A percentile compares a stretch with the other conserved stretches of the same genome.
These are phyloP conservation scores for Quadroppia sp. DNA, from an alignment of 2,888 invertebrate genomes.

Conservation along the genomic window DNA sequence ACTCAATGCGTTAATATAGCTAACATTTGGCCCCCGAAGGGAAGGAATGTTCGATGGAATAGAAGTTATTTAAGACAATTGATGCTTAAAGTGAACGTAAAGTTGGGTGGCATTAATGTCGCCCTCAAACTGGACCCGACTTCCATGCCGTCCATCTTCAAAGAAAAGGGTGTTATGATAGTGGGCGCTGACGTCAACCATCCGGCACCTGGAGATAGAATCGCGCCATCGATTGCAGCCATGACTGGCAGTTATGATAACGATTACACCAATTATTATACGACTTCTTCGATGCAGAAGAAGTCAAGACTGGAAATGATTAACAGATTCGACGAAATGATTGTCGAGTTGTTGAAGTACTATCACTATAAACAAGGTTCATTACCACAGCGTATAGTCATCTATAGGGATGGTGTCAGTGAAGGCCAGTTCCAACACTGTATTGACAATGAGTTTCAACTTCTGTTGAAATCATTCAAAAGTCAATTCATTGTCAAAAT, in stretches of 20 bases:
- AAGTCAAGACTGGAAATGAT: conserved; percentile 69
- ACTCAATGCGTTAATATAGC: conserved; percentile 39
- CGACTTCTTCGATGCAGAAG: conserved; percentile 65
- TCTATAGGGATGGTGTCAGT: conserved; percentile 76
- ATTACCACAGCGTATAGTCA: conserved; percentile 65
- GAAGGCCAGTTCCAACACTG: conserved; percentile 73
- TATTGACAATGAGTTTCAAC: conserved; percentile 56
- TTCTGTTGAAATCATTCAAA: conserved; percentile 64
- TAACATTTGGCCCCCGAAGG: conserved; percentile 48
- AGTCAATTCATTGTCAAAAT: conserved; percentile 51
- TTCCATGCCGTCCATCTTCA: conserved; percentile 46
- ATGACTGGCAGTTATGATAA: conserved; percentile 71
- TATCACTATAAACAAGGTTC: conserved; percentile 56
- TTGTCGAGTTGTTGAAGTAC: conserved; percentile 62
- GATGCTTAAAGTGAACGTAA: conserved; percentile 51
- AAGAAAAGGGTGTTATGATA: conserved; percentile 65
- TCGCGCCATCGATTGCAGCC: conserved; percentile 61
- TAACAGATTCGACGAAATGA: conserved; percentile 65
- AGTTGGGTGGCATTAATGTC: conserved; percentile 52
- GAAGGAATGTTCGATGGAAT: conserved; percentile 3
- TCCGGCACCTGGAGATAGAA: conserved; percentile 70
- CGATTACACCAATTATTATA: conserved; percentile 47
- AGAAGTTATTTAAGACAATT: conserved; percentile 44
- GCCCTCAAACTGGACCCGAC: conserved; percentile 35
- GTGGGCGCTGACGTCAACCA: conserved; percentile 91